phyloP scores from a whole-genome alignment of 2,888 invertebrate species.

The Monoplex corrugatus region DNA sequence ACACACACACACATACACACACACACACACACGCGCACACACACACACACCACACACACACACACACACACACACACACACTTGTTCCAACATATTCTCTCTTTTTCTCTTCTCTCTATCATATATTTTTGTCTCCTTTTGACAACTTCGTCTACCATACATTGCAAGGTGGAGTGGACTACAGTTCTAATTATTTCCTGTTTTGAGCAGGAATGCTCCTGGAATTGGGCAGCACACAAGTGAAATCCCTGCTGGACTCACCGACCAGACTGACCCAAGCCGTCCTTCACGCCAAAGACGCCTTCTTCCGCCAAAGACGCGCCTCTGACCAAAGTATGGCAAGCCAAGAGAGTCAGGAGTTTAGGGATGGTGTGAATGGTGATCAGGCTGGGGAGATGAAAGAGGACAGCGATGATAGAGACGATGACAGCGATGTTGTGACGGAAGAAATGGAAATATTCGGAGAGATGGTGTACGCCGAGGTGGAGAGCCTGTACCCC shows the following conservation, averaged over 20 bases:
- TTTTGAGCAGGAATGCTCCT: constrained; percentile 50
- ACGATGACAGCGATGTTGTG: not conserved
- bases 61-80: no score
- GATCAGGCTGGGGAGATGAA: not conserved
- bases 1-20: no score
- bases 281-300: constrained; percentile 39
- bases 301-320: not conserved
- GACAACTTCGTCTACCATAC: no score
- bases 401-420: no score
- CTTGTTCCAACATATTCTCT: no score
- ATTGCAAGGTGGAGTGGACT: no score
- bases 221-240: constrained; percentile 40
- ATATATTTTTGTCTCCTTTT: no score
- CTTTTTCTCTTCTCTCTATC: no score
- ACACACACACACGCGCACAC: no score
- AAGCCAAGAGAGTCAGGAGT: not conserved
- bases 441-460: constrained; percentile 19
- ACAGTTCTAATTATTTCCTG: not conserved
- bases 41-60: no score
- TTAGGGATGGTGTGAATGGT: not conserved
- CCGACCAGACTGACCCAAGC: constrained; percentile 6
- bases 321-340: not conserved
- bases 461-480: constrained; percentile 34
- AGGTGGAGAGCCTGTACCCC: constrained; percentile 33
- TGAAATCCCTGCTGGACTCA: constrained; percentile 41